These are phyloP conservation scores for Ploceus nigricollis DNA, from an alignment of 2,113 vertebrate genomes.

Conservation along the genomic window DNA sequence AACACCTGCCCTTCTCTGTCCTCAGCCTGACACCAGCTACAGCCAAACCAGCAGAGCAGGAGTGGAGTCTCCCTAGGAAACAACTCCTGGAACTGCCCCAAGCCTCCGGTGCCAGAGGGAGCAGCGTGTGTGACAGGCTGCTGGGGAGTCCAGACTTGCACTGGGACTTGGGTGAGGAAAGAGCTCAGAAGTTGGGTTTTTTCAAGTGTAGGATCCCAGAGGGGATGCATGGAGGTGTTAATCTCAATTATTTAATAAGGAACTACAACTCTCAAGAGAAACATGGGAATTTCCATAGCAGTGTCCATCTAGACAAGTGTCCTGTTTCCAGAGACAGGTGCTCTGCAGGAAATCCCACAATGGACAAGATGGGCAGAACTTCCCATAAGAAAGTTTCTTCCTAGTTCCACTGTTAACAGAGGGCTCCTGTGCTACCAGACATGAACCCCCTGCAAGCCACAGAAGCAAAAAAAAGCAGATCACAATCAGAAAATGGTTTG, in stretches of 20 bases:
- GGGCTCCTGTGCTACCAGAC: background rate
- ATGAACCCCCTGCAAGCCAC: background rate
- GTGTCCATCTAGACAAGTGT: background rate
- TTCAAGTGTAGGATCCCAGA: background rate
- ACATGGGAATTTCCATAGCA: background rate
- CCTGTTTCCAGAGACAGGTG: background rate
- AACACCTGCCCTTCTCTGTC: background rate
- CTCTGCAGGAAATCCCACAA: background rate
- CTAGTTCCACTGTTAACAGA: background rate
- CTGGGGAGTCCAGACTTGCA: background rate
- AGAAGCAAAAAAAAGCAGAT: background rate
- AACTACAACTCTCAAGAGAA: background rate
- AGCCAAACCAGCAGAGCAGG: constrained; percentile 22
- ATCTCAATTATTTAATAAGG: background rate
- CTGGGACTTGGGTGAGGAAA: background rate
- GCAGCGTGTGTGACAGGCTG: background rate
- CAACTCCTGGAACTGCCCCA: background rate
- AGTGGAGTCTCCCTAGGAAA: background rate
- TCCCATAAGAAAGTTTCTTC: background rate
- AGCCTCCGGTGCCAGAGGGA: background rate
- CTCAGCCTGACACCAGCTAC: background rate
- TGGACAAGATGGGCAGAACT: background rate
- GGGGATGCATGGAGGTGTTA: background rate
- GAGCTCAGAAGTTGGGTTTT: background rate
- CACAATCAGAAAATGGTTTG: background rate